Evolutionary conservation across 1,140 invertebrate genomes (phyloP).

Genomic region (Drosophila nigromelanica): DNA sequence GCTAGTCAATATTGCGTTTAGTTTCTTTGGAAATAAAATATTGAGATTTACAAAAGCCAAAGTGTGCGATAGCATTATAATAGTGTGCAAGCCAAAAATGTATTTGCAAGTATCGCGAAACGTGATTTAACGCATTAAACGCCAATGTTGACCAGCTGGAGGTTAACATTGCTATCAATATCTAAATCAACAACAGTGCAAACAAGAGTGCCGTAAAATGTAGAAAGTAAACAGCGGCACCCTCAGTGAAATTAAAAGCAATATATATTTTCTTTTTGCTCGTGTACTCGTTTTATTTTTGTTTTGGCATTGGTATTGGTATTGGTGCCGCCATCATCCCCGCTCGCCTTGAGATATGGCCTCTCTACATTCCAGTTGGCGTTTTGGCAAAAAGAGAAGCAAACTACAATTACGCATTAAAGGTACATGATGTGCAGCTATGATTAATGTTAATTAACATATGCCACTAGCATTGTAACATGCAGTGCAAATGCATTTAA

Average conservation of each 20-base stretch:
- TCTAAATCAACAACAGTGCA: constrained; percentile 38
- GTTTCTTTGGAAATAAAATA: constrained; percentile 29
- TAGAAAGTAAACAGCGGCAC: constrained; percentile 40
- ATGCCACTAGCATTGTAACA: constrained; percentile 16
- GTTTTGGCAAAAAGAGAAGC: constrained; percentile 78
- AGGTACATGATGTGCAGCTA: constrained; percentile 59
- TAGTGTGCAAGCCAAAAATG: not conserved
- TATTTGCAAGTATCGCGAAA: constrained; percentile 6
- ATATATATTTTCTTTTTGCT: constrained; percentile 31
- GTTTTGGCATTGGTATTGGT: constrained; percentile 11
- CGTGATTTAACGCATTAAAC: constrained; percentile 13
- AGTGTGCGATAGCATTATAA: constrained; percentile 18
- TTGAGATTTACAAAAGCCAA: constrained; percentile 28
- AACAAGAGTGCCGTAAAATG: constrained; percentile 42
- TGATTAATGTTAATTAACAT: constrained; percentile 62
- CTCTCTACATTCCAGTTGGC: constrained; percentile 80
- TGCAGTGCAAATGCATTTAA: constrained; percentile 7
- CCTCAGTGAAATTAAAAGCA: constrained; percentile 41
- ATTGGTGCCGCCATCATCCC: constrained; percentile 25
- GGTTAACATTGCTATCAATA: constrained; percentile 34
- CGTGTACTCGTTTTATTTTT: constrained; percentile 14
- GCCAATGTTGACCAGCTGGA: constrained; percentile 21
- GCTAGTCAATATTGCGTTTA: constrained; percentile 38
- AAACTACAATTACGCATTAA: constrained; percentile 79
- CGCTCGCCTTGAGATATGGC: constrained; percentile 56